Percentiles rank a stretch among this genome's conserved stretches.
Conservation (phyloP, 2,888 invertebrate species). For the Lissocephala sabroskyi region DNA sequence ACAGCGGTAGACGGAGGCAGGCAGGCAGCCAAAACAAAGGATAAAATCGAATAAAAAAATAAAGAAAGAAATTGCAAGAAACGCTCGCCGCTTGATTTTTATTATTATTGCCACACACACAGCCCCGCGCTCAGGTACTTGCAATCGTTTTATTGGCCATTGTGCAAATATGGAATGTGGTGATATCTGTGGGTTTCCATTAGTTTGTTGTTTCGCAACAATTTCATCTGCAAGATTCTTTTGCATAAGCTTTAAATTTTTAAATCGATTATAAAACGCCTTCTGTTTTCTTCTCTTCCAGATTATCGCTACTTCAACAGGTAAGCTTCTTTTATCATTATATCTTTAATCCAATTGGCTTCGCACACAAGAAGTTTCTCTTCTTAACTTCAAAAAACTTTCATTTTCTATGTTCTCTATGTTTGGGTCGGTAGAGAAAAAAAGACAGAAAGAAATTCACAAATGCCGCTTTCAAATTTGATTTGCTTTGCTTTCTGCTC, state of each 20-base stretch:
- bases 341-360: not conserved
- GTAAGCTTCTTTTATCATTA: constrained; percentile 1
- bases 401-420: constrained; percentile 13
- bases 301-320: not conserved
- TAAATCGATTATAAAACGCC: constrained; percentile 7
- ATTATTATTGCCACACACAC: constrained; percentile 49
- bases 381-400: constrained; percentile 1
- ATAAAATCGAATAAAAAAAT: not conserved
- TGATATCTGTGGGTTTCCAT: constrained; percentile 7
- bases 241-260: not conserved
- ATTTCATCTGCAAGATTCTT: not conserved
- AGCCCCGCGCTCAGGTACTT: constrained; percentile 13
- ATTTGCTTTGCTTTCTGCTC: too few relatives aligned
- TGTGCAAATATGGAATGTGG: constrained; percentile 38
- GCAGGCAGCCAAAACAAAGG: not conserved
- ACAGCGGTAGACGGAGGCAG: not conserved
- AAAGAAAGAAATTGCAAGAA: not conserved
- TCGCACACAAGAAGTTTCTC: not conserved
- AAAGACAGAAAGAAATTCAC: too few relatives aligned
- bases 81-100: constrained; percentile 49
- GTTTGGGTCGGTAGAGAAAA: too few relatives aligned
- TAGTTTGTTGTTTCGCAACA: not conserved
- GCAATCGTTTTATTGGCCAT: constrained; percentile 30
- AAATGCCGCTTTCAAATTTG: too few relatives aligned
- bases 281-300: too few relatives aligned